Evolutionary conservation across 1,140 invertebrate species (phyloP), one percentile per base, ranked within the genome.

Genomic region (Magallana ariakensis): DNA sequence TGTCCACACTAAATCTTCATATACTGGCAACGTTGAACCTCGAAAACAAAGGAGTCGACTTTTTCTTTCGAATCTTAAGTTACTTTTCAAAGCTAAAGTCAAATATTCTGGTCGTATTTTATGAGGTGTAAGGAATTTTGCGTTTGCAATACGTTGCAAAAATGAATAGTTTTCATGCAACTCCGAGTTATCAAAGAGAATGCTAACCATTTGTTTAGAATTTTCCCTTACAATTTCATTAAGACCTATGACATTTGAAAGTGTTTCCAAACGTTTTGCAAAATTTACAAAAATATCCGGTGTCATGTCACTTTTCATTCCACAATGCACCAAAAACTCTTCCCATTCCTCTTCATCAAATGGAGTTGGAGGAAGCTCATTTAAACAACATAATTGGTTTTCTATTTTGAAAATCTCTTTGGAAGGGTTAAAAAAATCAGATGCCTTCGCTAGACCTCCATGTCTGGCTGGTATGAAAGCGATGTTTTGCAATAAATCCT

Each of bases 251-350:
- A 4, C 19, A 26, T 26, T 22, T 16, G 33, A 15, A 4, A 55
- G 8, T 13, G 0, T 53, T 22, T 81, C 8, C 11, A 82, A 60
- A 13, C 75, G 15, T 3, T 80, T 56, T 16, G 4, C 90, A 58
- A 60, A 91, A 26, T 53, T 54, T 55, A 54, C 62, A 80, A 84
- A 58, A 84, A 75, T 81, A 87, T 90, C 91, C 87, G 13, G 83
- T 57, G 54, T 85, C 56, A 26, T 90, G 62, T 57, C 55, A 66
- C 58, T 6, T 19, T n/a, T 33, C 62, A 70, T 70, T 22, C 62
- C 62, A 26, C 16, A 70, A 70, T 22, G 26, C 10, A 70, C 26
- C 5, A 70, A 22, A 70, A 70, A 70, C 3, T 10, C 11, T 26
- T 70, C 62, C 62, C 62, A 70, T 10, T 19, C 62, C 11, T 70